Conservation (phyloP, 2,113 vertebrate species). For the Trogon surrucura region DNA sequence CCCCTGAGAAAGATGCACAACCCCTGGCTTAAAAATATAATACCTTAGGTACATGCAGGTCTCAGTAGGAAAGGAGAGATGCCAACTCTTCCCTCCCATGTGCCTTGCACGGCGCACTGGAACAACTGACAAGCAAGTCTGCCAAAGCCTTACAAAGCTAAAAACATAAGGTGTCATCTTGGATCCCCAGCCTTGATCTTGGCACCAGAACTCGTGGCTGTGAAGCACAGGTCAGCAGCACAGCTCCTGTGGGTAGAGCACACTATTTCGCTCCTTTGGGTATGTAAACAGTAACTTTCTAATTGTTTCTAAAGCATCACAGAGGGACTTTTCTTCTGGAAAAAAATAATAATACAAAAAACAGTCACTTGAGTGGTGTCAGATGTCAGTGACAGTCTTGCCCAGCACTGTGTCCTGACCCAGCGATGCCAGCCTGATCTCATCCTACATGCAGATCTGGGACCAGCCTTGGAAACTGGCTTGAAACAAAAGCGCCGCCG, state of each 20-base stretch:
- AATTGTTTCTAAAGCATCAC: not conserved
- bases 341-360: not conserved
- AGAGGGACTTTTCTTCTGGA: not conserved
- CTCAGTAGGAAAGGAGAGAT: not conserved
- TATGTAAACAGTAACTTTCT: not conserved
- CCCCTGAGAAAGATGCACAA: not conserved
- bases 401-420: fast-evolving
- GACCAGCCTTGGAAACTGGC: not conserved
- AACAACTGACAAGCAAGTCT: not conserved
- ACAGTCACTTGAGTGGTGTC: fast-evolving
- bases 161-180: not conserved
- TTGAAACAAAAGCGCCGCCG: not conserved
- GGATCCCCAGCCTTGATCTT: not conserved
- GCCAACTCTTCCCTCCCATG: not conserved
- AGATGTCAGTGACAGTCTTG: fast-evolving
- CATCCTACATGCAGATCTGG: not conserved
- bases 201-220: not conserved
- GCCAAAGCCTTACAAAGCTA: not conserved
- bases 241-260: fast-evolving
- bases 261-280: fast-evolving
- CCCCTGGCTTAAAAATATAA: not conserved
- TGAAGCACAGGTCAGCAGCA: fast-evolving
- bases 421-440: not conserved
- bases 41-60: not conserved
- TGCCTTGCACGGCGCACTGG: not conserved